Conservation (phyloP, 2,888 invertebrate genomes). For the Dioctria linearis region DNA sequence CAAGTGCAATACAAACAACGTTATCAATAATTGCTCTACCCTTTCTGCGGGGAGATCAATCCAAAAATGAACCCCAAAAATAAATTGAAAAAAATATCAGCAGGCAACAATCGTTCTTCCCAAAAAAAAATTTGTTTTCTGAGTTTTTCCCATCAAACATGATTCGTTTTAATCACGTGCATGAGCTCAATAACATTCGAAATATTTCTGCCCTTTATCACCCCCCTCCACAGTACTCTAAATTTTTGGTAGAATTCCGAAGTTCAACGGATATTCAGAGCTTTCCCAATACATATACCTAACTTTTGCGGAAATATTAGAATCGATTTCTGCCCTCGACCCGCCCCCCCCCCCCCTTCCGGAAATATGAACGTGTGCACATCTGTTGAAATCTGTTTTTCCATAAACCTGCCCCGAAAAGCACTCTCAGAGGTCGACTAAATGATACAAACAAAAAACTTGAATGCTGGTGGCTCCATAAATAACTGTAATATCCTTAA, state of each 20-base stretch:
- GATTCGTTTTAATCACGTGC: constrained; percentile 9
- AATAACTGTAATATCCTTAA: constrained; percentile 6
- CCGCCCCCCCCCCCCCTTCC: too few relatives aligned
- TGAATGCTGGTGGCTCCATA: neutral
- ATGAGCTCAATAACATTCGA: neutral
- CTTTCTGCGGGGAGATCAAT: too few relatives aligned
- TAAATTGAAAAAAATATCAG: too few relatives aligned
- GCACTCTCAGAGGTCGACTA: neutral
- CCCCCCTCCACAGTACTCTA: neutral
- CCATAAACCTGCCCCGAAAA: neutral
- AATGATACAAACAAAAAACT: neutral
- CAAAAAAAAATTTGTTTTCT: too few relatives aligned
- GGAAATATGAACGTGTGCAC: neutral
- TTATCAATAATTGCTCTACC: too few relatives aligned
- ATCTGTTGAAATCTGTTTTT: constrained; percentile 16
- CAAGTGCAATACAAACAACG: too few relatives aligned
- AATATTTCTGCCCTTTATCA: neutral
- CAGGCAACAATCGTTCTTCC: too few relatives aligned
- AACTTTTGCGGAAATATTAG: neutral
- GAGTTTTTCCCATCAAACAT: too few relatives aligned
- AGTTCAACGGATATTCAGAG: too few relatives aligned
- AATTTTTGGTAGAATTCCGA: neutral
- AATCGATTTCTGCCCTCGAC: neutral
- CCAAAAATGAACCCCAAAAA: too few relatives aligned
- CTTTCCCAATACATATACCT: too few relatives aligned